Base-by-base conservation (phyloP, 1,140 invertebrate species). In the Ladona fulva region DNA sequence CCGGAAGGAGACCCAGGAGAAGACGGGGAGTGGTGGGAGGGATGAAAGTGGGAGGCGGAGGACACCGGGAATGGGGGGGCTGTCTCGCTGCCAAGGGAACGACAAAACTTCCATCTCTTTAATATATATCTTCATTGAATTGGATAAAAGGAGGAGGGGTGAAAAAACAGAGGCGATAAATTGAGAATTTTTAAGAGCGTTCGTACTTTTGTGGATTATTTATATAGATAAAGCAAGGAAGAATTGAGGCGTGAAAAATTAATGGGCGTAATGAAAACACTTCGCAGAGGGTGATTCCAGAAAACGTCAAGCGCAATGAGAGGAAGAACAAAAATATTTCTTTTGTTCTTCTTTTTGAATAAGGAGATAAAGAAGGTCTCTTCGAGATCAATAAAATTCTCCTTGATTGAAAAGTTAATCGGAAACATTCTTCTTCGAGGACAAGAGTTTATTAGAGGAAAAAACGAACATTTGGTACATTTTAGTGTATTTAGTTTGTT, bases 81-180 rank as follows among this genome's bases (percentile, higher is more conserved):
- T 66, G 52, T 66, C 52, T 66, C 52, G 52, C 52, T 66, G 52
- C 52, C 52, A 66, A 66, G 52, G 52, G 52, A 66, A 66, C 52
- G 52, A 66, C 52, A 16, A 66, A 66, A 66, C 52, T 66, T 66
- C 52, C 52, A 22, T 66, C 52, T 66, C 52, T 66, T 66, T 66
- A 66, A 66, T 66, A 66, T 37, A 37, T 66, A 66, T 66, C 52
- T 66, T 66, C 52, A 66, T 66, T 66, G 52, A 12, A 66, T 22
- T 66, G 52, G 52, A 66, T 66, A 66, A 19, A 22, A 66, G 52
- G 52, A 6, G 16, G 52, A 12, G 52, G 5, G n/a, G 52, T 3
- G n/a, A 66, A 12, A 22, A 12, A 66, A 22, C n/a, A 16, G 14
- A 66, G 16, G 52, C 52, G n/a, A 66, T 66, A 66, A 66, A 66